Percentiles rank a stretch among this genome's conserved stretches.
Conservation (phyloP, 2,797 vertebrate genomes). For the Fistularia tabacaria region DNA sequence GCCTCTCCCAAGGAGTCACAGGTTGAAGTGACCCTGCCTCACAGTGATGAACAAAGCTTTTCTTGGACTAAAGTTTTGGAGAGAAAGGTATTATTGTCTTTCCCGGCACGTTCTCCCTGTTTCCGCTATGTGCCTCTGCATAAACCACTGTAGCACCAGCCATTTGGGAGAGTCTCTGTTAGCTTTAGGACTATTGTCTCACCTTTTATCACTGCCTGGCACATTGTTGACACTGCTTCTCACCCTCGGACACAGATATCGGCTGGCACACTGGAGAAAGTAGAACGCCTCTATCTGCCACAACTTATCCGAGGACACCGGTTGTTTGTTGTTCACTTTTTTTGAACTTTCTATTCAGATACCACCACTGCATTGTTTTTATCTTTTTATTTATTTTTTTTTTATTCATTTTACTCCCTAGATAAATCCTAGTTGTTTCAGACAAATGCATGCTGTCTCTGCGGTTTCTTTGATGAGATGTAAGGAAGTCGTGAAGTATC, state of each 20-base stretch:
- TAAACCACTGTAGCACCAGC: conserved; percentile 28
- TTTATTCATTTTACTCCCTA: too few relatives aligned
- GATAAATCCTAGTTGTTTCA: too few relatives aligned
- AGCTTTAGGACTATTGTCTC: conserved; percentile 37
- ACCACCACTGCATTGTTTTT: too few relatives aligned
- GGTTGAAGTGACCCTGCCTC: background rate
- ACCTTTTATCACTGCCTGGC: conserved; percentile 45
- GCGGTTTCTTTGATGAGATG: too few relatives aligned
- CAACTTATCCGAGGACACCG: conserved; percentile 13
- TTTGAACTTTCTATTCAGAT: too few relatives aligned
- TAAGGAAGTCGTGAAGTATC: too few relatives aligned
- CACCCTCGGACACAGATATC: conserved; percentile 29
- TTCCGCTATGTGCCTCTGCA: conserved; percentile 43
- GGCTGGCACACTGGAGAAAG: conserved; percentile 25
- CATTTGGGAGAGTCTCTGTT: conserved; percentile 37
- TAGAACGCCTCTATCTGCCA: conserved; percentile 5
- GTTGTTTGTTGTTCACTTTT: conserved; percentile 12
- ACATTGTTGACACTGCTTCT: conserved; percentile 48
- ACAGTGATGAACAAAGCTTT: conserved; percentile 1
- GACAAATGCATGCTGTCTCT: too few relatives aligned
- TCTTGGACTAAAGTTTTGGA: conserved; percentile 4
- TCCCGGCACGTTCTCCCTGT: conserved; percentile 39
- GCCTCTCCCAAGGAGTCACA: too few relatives aligned
- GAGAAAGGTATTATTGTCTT: conserved; percentile 23
- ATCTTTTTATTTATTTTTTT: too few relatives aligned